phyloP scores from a whole-genome alignment of 2,888 invertebrate genomes.

The Mystacides longicornis region DNA sequence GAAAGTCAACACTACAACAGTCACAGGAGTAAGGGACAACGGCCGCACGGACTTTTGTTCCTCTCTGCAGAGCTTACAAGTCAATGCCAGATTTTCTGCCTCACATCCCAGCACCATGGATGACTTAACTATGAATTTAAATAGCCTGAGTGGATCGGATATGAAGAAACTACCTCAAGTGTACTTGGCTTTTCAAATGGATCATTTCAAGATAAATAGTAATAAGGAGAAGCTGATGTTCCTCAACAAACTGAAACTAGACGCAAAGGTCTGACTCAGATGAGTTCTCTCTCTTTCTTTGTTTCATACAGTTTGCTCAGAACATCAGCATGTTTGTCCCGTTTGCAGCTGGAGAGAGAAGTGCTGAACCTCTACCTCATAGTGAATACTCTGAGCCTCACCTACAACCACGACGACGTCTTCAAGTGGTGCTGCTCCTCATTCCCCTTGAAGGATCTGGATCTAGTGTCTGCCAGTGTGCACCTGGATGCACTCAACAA shows the following conservation, averaged over 20 bases:
- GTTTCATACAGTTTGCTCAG: neutral
- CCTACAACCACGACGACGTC: constrained; percentile 46
- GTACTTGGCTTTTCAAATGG: constrained; percentile 56
- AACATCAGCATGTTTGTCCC: neutral
- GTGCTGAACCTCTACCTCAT: constrained; percentile 59
- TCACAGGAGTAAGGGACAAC: constrained; percentile 61
- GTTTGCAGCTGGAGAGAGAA: constrained; percentile 49
- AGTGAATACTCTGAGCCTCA: constrained; percentile 60
- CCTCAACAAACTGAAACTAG: constrained; percentile 51
- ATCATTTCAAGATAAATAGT: constrained; percentile 55
- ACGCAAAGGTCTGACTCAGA: constrained; percentile 56
- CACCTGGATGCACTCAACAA: constrained; percentile 2
- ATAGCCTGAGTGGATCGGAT: constrained; percentile 29
- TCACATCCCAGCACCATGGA: constrained; percentile 4
- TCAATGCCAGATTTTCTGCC: constrained; percentile 53
- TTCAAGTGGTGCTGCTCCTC: constrained; percentile 36
- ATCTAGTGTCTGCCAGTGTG: constrained; percentile 20
- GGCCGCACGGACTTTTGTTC: constrained; percentile 65
- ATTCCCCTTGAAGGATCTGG: constrained; percentile 31
- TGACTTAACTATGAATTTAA: neutral
- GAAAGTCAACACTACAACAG: constrained; percentile 63
- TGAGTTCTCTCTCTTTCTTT: neutral
- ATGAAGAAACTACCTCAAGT: constrained; percentile 46
- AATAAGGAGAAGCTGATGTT: constrained; percentile 50
- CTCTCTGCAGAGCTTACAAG: constrained; percentile 58